A percentile compares a stretch with the other conserved stretches of the same genome.
phyloP scores from a whole-genome alignment of 2,797 vertebrate genomes.

The Anguilla obscura region DNA sequence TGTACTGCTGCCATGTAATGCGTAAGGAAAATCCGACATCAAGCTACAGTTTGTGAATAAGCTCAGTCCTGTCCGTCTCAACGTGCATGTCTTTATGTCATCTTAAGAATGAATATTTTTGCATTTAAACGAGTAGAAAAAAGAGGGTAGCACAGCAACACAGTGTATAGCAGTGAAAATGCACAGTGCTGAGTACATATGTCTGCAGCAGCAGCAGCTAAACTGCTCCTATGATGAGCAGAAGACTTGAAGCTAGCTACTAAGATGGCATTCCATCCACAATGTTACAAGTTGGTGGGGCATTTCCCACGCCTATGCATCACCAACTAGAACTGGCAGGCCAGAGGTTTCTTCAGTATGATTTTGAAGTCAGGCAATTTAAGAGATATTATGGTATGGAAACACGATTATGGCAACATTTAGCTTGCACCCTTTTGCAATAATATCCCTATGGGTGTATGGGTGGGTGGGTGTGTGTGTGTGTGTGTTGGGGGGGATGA shows the following conservation, averaged over 20 bases:
- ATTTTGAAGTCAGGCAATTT: background rate
- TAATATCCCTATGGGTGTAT: background rate
- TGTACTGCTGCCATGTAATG: background rate
- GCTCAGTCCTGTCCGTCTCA: background rate
- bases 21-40: background rate
- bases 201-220: background rate
- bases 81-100: background rate
- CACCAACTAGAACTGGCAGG: background rate
- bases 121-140: background rate
- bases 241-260: background rate
- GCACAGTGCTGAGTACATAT: background rate
- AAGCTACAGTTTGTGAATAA: background rate
- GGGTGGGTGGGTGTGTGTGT: background rate
- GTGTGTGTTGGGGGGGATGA: background rate
- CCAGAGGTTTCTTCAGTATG: background rate
- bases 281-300: background rate
- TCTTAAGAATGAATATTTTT: background rate
- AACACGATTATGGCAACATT: background rate
- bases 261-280: too few species aligned
- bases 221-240: background rate
- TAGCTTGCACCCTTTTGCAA: background rate
- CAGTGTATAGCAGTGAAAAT: background rate
- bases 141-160: background rate
- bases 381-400: background rate
- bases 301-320: background rate